Percentiles rank a stretch among this genome's conserved stretches.
Evolutionary conservation across 2,113 vertebrate genomes (phyloP).

Genomic region (Carettochelys insculpta): DNA sequence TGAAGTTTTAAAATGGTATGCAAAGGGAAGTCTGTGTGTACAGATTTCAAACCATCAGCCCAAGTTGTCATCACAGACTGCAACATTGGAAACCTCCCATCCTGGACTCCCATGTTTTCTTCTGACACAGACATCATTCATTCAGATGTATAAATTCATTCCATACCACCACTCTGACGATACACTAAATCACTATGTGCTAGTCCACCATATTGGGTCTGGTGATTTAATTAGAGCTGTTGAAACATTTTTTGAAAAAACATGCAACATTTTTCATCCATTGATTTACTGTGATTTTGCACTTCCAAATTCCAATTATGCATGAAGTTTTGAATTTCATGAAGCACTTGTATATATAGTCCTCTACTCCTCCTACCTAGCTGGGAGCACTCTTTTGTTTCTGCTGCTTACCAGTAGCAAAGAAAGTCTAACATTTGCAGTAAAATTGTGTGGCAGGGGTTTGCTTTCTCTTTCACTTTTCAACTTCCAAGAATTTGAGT

Average conservation of each 20-base stretch:
- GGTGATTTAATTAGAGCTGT: neutral
- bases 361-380: neutral
- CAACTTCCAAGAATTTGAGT: neutral
- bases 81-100: neutral
- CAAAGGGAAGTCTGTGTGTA: neutral
- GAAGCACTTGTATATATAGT: neutral
- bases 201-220: neutral
- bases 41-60: neutral
- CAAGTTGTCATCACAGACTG: neutral
- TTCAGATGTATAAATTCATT: neutral
- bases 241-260: neutral
- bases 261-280: neutral
- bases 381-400: neutral
- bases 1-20: neutral
- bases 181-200: neutral
- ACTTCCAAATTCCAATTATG: neutral
- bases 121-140: fast-evolving
- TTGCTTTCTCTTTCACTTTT: neutral
- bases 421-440: neutral
- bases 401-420: neutral
- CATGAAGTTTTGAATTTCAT: neutral
- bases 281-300: neutral
- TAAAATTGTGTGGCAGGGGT: neutral
- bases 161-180: neutral
- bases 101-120: neutral